phyloP scores from a whole-genome alignment of 2,113 vertebrate species.

The Phylloscopus trochiloides region DNA sequence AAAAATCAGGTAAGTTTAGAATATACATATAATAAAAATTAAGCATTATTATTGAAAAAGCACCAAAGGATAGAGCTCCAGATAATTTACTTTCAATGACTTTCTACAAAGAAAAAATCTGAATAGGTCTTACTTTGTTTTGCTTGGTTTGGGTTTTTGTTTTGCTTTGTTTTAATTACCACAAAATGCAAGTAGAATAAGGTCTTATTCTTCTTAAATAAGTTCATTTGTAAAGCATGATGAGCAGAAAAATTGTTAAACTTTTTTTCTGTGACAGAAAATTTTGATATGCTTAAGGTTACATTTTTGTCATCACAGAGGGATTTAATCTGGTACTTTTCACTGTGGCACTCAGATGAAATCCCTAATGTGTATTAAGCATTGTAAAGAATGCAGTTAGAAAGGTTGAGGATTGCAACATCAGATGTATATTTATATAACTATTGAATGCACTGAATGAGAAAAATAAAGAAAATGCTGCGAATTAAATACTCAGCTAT shows the following conservation, averaged over 20 bases:
- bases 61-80: neutral
- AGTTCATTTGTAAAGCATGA: neutral
- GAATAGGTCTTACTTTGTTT: neutral
- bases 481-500: neutral
- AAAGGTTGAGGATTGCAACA: neutral
- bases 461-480: neutral
- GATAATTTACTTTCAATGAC: neutral
- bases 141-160: fast-evolving
- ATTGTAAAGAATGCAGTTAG: neutral
- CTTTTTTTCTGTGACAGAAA: neutral
- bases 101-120: neutral
- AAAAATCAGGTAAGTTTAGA: neutral
- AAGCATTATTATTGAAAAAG: neutral
- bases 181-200: neutral
- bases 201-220: neutral
- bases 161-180: neutral
- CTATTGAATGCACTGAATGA: neutral
- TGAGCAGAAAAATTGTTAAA: neutral
- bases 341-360: neutral
- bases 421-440: neutral
- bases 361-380: neutral
- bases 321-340: neutral
- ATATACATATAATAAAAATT: neutral
- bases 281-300: neutral
- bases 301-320: neutral